These are phyloP conservation scores for Microplitis demolitor DNA, from an alignment of 1,140 invertebrate genomes.

Conservation along the genomic window DNA sequence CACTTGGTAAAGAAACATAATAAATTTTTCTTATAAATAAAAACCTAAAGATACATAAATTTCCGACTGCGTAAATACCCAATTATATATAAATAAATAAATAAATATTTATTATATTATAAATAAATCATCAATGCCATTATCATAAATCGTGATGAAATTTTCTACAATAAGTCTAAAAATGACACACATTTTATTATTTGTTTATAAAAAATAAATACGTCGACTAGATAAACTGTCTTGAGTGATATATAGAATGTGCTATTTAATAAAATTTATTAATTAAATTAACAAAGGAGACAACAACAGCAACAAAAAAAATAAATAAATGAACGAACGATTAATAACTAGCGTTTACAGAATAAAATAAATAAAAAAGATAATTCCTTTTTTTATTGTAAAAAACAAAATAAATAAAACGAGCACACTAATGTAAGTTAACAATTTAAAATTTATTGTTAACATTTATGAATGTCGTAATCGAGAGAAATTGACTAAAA, in stretches of 20 bases:
- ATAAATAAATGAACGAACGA: background rate
- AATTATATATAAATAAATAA: slow-evolving; percentile 38
- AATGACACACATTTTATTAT: background rate
- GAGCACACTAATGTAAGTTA: slow-evolving; percentile 25
- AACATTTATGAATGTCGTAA: background rate
- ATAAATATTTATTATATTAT: slow-evolving; percentile 27
- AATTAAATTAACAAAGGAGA: too few relatives aligned
- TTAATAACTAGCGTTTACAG: slow-evolving; percentile 45
- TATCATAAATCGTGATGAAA: slow-evolving; percentile 48
- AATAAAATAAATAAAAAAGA: slow-evolving; percentile 25
- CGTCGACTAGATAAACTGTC: slow-evolving; percentile 12
- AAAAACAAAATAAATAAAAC: slow-evolving; percentile 31
- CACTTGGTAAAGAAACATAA: too few relatives aligned
- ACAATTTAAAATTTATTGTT: too few relatives aligned
- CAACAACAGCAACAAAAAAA: background rate
- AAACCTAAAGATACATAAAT: too few relatives aligned
- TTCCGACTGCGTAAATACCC: too few relatives aligned
- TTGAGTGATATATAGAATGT: slow-evolving; percentile 18
- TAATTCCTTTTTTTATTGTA: slow-evolving; percentile 54
- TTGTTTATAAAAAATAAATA: background rate
- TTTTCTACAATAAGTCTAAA: background rate
- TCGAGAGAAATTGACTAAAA: background rate
- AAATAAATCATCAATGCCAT: slow-evolving; percentile 32
- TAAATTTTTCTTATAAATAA: too few relatives aligned
- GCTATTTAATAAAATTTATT: slow-evolving; percentile 18